Evolutionary conservation across 2,888 invertebrate species (phyloP), one percentile per base, ranked within the genome.

Genomic region (Pedicia rivosa): DNA sequence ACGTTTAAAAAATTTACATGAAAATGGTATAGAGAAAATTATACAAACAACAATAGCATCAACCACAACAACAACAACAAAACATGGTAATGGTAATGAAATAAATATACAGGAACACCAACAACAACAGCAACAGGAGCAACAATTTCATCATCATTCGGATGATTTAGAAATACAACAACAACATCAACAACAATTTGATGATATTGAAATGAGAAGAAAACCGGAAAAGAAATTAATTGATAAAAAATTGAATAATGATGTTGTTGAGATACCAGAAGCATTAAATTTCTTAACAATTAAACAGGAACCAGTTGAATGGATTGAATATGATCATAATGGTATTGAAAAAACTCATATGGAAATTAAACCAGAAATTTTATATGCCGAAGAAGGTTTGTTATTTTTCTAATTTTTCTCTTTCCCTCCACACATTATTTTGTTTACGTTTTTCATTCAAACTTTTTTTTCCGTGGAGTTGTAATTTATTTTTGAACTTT

Each of bases 261-360:
- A 13, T 22, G 17, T 27, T 14, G 20, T 29, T 15, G 38, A 41
- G 20, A 36, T 44, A 28, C 40, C 44, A 10, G 46, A 47, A 34
- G 40, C 42, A 7, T 35, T 45, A 13, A 43, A 40, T 17, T 42
- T 46, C 29, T 27, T 45, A 35, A 37, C 43, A n/a, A 46, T 62
- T 10, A 72, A 72, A 52, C 72, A 77, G 49, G 77, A 78, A 49
- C 77, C 77, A 5, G 60, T 72, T 8, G 80, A 82, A 46, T 84
- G 83, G 81, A 72, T 73, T 35, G 76, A 71, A 44, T 55, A 72
- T 40, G 72, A 73, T 41, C 19, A 73, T 2, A 72, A 72, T n/a
- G 73, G 74, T 37, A 70, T 72, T 0, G 67, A 75, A 46, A 70
- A 74, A 60, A 71, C 74, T 48, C 71, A 72, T 46, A 66, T 72